Conservation (phyloP, 2,113 vertebrate genomes). For the Leptodactylus fuscus region DNA sequence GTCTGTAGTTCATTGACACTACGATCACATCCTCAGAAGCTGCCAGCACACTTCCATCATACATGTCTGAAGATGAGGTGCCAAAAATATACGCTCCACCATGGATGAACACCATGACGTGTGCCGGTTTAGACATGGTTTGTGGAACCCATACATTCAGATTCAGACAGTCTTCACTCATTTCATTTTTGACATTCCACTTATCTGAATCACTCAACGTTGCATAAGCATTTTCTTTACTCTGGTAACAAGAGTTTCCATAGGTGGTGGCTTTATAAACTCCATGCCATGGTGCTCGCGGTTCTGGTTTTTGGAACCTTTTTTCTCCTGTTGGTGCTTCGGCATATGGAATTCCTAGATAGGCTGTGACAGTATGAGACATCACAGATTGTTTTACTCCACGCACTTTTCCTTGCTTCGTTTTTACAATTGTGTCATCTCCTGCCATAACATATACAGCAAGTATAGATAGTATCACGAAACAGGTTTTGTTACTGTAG, state of each 20-base stretch:
- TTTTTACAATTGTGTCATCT: constrained; percentile 68
- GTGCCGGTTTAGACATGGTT: too few relatives aligned
- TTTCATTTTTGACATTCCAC: constrained; percentile 73
- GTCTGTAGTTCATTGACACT: constrained; percentile 65
- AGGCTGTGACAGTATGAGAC: constrained; percentile 52
- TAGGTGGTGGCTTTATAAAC: constrained; percentile 44
- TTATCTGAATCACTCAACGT: constrained; percentile 68
- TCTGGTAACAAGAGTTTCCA: constrained; percentile 53
- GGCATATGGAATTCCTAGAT: constrained; percentile 62
- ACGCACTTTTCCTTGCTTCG: constrained; percentile 69
- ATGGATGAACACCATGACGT: constrained; percentile 68
- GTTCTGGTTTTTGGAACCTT: constrained; percentile 60
- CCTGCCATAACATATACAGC: neutral
- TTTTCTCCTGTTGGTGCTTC: constrained; percentile 54
- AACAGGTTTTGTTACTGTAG: neutral
- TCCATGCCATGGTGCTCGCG: constrained; percentile 53
- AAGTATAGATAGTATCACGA: neutral
- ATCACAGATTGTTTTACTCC: constrained; percentile 66
- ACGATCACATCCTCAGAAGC: constrained; percentile 72
- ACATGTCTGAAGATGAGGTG: constrained; percentile 71
- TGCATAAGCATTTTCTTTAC: constrained; percentile 45
- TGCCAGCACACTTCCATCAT: constrained; percentile 72
- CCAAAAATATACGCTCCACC: constrained; percentile 73
- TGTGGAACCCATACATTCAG: too few relatives aligned
- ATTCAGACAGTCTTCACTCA: constrained; percentile 67